Evolutionary conservation across 2,888 invertebrate genomes (phyloP).

Genomic region (Eupithecia dodoneata): DNA sequence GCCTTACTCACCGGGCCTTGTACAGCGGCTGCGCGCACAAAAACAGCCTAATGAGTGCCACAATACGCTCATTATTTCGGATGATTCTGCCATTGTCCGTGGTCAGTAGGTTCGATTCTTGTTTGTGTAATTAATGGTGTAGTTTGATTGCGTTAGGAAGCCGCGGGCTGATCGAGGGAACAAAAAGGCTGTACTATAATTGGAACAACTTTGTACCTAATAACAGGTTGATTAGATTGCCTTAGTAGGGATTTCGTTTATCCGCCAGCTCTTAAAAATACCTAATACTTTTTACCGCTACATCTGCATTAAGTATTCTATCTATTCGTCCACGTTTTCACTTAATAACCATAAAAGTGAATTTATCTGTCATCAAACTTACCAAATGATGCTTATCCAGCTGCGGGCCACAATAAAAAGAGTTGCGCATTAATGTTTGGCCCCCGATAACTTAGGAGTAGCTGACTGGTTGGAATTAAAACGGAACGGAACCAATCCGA

Average conservation of each 20-base stretch:
- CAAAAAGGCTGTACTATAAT: slow-evolving; percentile 12
- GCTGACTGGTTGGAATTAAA: neutral
- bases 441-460: neutral
- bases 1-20: slow-evolving; percentile 28
- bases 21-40: slow-evolving; percentile 38
- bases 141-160: slow-evolving; percentile 16
- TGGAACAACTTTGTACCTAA: neutral
- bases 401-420: slow-evolving; percentile 5
- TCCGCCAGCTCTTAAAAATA: neutral
- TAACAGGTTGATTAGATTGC: neutral
- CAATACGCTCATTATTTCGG: slow-evolving; percentile 41
- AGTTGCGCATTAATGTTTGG: neutral
- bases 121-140: slow-evolving; percentile 31
- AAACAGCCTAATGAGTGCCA: slow-evolving; percentile 39
- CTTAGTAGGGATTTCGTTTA: neutral
- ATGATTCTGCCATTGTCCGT: slow-evolving; percentile 40
- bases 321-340: slow-evolving; percentile 1
- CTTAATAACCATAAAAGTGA: slow-evolving; percentile 1
- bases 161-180: slow-evolving; percentile 14
- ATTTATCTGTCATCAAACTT: slow-evolving; percentile 16
- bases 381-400: slow-evolving; percentile 12
- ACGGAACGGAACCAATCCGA: neutral
- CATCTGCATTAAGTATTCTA: neutral
- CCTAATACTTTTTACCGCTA: neutral
- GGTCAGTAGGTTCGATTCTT: slow-evolving; percentile 19